Conservation (phyloP, 2,888 invertebrate genomes). For the Dryocosmus kuriphilus region DNA sequence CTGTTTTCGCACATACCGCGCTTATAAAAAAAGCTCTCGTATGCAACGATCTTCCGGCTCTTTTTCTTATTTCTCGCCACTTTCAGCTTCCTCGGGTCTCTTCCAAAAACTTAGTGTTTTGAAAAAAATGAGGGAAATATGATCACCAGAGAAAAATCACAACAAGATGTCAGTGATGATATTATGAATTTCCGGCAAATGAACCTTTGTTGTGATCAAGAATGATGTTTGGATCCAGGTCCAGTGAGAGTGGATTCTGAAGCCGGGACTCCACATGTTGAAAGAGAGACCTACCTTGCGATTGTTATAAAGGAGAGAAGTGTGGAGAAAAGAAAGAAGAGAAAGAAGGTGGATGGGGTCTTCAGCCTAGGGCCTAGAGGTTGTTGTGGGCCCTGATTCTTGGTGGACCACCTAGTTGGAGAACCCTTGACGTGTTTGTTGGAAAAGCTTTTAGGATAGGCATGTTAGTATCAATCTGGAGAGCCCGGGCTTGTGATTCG, state of each 20-base stretch:
- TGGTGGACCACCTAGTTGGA: neutral
- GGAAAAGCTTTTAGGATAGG: neutral
- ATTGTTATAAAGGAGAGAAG: neutral
- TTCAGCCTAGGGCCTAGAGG: neutral
- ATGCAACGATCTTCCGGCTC: conserved; percentile 10
- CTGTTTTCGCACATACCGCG: conserved; percentile 31
- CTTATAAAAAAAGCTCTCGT: neutral
- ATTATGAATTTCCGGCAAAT: neutral
- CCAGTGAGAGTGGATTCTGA: neutral
- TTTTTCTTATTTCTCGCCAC: neutral
- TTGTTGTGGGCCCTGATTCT: neutral
- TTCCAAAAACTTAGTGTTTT: neutral
- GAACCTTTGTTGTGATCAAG: neutral
- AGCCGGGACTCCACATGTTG: neutral
- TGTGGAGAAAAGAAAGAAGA: neutral
- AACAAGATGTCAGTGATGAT: neutral
- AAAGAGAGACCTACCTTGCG: neutral
- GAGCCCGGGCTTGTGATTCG: neutral
- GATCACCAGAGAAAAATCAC: neutral
- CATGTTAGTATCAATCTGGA: neutral
- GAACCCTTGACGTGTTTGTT: neutral
- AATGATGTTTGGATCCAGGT: neutral
- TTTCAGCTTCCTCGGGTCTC: neutral
- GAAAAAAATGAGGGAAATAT: neutral
- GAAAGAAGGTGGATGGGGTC: neutral